Conservation (phyloP, 2,888 invertebrate species). For the Eupelmus urozonus region DNA sequence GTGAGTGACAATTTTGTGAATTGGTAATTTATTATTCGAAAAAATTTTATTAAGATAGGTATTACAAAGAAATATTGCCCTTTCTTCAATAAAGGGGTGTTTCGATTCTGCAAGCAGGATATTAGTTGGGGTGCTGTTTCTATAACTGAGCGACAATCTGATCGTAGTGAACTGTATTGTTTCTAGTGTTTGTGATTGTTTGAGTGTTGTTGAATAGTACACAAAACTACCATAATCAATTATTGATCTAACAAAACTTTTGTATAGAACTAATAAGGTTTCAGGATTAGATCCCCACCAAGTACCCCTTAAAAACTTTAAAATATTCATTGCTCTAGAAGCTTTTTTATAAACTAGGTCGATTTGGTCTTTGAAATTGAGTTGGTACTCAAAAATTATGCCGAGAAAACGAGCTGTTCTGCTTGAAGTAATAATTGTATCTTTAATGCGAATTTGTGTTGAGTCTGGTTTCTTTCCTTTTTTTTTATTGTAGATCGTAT, state of each 20-base stretch:
- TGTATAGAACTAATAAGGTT: not conserved
- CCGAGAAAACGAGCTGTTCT: not conserved
- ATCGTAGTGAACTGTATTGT: too few relatives aligned
- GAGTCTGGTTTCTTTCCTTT: not conserved
- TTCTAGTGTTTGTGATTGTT: too few relatives aligned
- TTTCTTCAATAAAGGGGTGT: too few relatives aligned
- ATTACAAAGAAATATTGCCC: too few relatives aligned
- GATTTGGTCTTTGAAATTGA: not conserved
- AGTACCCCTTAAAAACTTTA: not conserved
- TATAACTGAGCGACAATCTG: too few relatives aligned
- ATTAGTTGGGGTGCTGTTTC: too few relatives aligned
- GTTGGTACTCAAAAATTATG: slow-evolving; percentile 3
- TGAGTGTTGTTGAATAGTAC: not conserved
- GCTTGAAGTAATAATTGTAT: not conserved
- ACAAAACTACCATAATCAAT: slow-evolving; percentile 10
- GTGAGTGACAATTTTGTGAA: too few relatives aligned
- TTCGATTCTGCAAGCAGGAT: too few relatives aligned
- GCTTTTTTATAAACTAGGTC: not conserved
- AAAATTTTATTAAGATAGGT: too few relatives aligned
- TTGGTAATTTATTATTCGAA: not conserved
- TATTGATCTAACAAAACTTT: not conserved
- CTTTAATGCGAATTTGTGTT: not conserved
- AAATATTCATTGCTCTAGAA: not conserved
- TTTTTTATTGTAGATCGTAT: not conserved
- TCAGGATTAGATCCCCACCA: not conserved